Percentiles rank a stretch among this genome's conserved stretches.
Conservation (phyloP, 2,797 vertebrate species). For the Psittacula derbiana region DNA sequence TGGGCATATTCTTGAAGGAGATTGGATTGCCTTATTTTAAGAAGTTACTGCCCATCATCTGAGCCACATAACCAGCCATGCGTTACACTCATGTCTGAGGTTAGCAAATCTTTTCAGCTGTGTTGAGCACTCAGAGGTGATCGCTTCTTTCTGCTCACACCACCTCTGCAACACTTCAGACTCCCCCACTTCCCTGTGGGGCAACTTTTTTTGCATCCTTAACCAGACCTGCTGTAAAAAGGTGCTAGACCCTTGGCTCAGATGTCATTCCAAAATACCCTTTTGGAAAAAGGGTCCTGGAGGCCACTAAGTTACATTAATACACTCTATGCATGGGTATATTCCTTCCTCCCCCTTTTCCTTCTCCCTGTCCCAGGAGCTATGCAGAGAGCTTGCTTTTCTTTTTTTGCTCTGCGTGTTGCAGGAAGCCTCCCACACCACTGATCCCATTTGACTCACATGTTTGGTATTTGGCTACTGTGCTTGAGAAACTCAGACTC, state of each 20-base stretch:
- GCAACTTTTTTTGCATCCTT: neutral
- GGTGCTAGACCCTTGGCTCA: neutral
- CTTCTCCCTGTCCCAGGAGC: neutral
- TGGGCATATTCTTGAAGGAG: accelerated
- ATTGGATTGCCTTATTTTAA: neutral
- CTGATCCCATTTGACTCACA: neutral
- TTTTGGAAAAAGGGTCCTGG: neutral
- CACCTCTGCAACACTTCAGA: neutral
- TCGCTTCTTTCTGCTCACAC: neutral
- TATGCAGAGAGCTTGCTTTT: neutral
- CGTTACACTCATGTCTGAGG: neutral
- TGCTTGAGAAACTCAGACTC: neutral
- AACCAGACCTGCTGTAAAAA: neutral
- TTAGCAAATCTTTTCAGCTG: neutral
- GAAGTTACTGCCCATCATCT: neutral
- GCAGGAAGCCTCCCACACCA: neutral
- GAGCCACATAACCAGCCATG: neutral
- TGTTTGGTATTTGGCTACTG: neutral
- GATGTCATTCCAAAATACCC: neutral
- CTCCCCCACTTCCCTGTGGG: neutral
- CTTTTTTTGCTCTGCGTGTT: neutral
- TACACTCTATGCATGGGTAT: neutral
- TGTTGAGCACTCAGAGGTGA: neutral
- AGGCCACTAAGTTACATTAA: neutral
- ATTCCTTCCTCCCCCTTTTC: neutral